Conservation (phyloP, 2,113 vertebrate species). For the Cryptomyrus ogoouensis region DNA sequence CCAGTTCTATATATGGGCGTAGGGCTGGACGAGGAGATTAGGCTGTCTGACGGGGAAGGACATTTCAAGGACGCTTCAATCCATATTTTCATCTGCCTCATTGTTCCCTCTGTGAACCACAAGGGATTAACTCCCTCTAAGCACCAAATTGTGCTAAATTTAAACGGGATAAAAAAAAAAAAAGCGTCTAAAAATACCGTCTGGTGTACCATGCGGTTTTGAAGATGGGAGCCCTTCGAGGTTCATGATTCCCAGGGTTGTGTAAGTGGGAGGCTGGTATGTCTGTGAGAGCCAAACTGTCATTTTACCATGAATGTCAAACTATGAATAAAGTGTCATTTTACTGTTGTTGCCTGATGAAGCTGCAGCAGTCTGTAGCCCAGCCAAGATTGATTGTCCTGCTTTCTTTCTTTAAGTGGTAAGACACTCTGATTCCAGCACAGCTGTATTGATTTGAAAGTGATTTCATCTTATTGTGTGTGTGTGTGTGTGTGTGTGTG, state of each 20-base stretch:
- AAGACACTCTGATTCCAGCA: neutral
- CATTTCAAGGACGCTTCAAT: slow-evolving; percentile 17
- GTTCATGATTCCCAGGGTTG: neutral
- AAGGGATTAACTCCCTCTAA: slow-evolving; percentile 14
- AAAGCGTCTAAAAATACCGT: slow-evolving; percentile 3
- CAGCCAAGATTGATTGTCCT: neutral
- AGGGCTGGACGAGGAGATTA: neutral
- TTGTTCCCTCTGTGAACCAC: neutral
- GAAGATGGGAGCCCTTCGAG: neutral
- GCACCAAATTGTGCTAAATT: neutral
- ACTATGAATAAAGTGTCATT: slow-evolving; percentile 2
- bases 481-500: neutral
- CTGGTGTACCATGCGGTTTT: neutral
- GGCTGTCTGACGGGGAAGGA: neutral
- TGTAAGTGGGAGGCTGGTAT: neutral
- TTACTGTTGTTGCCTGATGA: neutral
- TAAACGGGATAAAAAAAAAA: neutral
- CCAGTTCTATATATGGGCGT: neutral
- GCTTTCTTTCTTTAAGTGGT: neutral
- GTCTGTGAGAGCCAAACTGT: neutral
- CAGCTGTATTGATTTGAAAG: neutral
- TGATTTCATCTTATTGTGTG: neutral
- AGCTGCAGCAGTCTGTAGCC: neutral
- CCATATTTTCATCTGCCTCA: slow-evolving; percentile 23
- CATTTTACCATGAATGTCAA: slow-evolving; percentile 18